These are phyloP conservation scores for Xerus inauris DNA, from an alignment of 2,113 vertebrate species.

Conservation along the genomic window DNA sequence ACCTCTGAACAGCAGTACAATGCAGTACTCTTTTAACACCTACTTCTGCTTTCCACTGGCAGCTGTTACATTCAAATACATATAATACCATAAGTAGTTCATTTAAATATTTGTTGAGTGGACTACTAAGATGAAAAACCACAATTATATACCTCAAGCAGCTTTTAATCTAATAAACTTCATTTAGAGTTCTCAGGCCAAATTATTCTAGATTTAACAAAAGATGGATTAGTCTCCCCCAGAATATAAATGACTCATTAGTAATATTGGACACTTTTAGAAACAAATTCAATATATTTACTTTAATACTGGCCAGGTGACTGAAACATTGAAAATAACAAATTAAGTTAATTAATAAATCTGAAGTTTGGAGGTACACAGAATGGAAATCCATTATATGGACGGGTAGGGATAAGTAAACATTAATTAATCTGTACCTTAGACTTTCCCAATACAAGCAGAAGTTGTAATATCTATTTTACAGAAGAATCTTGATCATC, in stretches of 20 bases:
- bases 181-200: background rate
- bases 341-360: background rate
- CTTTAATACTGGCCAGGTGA: background rate
- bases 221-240: background rate
- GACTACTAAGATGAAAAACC: background rate
- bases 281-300: constrained; percentile 37
- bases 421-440: background rate
- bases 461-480: background rate
- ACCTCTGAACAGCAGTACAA: background rate
- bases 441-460: background rate
- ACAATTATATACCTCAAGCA: background rate
- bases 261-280: background rate
- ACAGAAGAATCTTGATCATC: background rate
- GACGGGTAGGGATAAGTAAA: background rate
- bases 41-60: background rate
- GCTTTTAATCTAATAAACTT: background rate
- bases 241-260: background rate
- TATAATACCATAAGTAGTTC: background rate
- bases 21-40: background rate
- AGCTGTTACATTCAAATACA: background rate
- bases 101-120: background rate
- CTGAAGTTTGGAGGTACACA: background rate
- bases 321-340: background rate
- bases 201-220: constrained; percentile 3
- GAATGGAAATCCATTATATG: background rate